phyloP scores from a whole-genome alignment of 2,113 vertebrate genomes.

The Sapayoa aenigma region DNA sequence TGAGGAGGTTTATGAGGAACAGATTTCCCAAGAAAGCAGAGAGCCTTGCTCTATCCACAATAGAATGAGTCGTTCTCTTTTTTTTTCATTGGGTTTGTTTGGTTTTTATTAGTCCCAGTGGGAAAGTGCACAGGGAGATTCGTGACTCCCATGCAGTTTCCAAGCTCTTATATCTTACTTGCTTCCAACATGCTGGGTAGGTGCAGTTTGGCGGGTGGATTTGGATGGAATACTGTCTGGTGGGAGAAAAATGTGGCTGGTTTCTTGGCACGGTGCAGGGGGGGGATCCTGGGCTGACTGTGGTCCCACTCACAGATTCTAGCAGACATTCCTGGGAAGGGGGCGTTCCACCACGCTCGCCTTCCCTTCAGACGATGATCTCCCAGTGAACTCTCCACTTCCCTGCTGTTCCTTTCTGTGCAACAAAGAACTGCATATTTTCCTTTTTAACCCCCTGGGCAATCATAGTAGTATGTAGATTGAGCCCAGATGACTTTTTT shows the following conservation, averaged over 20 bases:
- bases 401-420: conserved; percentile 53
- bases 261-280: background rate
- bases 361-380: conserved; percentile 10
- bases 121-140: background rate
- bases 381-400: conserved; percentile 35
- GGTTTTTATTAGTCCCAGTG: conserved; percentile 25
- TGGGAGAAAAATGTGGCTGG: background rate
- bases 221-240: background rate
- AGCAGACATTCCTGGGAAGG: conserved; percentile 15
- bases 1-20: conserved; percentile 1
- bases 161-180: background rate
- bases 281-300: background rate
- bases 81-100: background rate
- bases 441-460: conserved; percentile 28
- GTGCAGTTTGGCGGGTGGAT: background rate
- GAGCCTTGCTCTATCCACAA: background rate
- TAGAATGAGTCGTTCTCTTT: background rate
- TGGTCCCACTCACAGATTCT: background rate
- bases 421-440: conserved; percentile 50
- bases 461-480: conserved; percentile 7
- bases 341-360: accelerated
- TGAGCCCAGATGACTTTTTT: conserved; percentile 33
- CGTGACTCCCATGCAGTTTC: conserved; percentile 32
- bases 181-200: background rate
- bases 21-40: conserved; percentile 33